Percentiles rank a stretch among this genome's conserved stretches.
These are phyloP conservation scores for Castor canadensis DNA, from an alignment of 2,113 vertebrate species.

Conservation along the genomic window DNA sequence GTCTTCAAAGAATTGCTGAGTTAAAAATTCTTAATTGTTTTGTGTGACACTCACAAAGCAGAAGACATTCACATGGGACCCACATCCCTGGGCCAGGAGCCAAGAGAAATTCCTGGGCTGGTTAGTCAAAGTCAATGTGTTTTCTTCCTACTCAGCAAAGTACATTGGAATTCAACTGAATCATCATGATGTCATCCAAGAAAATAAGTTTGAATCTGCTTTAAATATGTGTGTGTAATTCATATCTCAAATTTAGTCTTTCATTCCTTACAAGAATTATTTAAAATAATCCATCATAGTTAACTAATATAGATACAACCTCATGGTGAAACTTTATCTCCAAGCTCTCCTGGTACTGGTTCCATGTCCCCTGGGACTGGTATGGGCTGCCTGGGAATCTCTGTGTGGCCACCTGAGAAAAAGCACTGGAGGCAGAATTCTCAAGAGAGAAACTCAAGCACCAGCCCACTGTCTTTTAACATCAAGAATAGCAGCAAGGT, in stretches of 20 bases:
- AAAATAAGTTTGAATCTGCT: not conserved
- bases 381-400: not conserved
- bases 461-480: not conserved
- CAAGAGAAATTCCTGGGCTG: constrained; percentile 11
- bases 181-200: not conserved
- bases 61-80: not conserved
- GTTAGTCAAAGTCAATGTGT: not conserved
- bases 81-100: not conserved
- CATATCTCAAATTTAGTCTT: not conserved
- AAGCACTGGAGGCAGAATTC: not conserved
- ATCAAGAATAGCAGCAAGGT: not conserved
- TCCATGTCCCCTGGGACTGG: too few species aligned
- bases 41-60: not conserved
- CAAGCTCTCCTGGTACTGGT: not conserved
- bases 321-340: not conserved
- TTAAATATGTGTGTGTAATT: not conserved
- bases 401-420: not conserved
- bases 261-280: not conserved
- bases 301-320: not conserved
- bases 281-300: not conserved
- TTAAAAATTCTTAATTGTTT: not conserved
- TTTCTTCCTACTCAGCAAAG: not conserved
- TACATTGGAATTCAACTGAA: not conserved
- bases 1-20: not conserved
- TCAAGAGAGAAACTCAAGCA: not conserved